phyloP scores from a whole-genome alignment of 2,888 invertebrate genomes.

The Alsophila aescularia region DNA sequence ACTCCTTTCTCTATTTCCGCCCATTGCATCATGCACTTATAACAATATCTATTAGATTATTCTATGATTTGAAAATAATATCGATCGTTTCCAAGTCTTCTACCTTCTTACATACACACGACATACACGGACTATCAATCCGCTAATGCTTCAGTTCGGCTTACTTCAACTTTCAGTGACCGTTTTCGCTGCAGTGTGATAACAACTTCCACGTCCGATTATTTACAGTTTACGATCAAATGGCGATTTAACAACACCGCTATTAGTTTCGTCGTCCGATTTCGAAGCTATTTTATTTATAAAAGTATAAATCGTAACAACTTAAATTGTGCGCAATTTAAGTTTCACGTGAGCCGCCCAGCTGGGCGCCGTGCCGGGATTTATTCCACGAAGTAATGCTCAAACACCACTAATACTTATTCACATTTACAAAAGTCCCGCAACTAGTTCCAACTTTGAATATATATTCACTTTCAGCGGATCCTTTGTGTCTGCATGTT shows the following conservation, averaged over 20 bases:
- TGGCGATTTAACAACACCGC: background rate
- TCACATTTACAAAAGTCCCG: constrained; percentile 28
- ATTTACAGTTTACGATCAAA: background rate
- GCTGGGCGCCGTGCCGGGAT: constrained; percentile 30
- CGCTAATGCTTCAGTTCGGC: background rate
- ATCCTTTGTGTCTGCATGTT: constrained; percentile 25
- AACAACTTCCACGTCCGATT: background rate
- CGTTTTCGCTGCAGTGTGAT: background rate
- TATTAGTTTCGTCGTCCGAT: background rate
- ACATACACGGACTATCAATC: background rate
- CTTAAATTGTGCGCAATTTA: constrained; percentile 30
- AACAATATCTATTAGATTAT: too few relatives aligned
- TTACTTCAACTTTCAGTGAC: background rate
- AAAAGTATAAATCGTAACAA: constrained; percentile 18
- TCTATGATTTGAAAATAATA: too few relatives aligned
- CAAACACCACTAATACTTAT: constrained; percentile 26
- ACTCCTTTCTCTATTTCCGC: too few relatives aligned
- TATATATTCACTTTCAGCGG: constrained; percentile 21
- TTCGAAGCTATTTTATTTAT: constrained; percentile 3
- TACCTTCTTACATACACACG: too few relatives aligned
- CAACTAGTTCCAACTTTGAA: constrained; percentile 24
- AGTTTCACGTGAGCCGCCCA: constrained; percentile 29
- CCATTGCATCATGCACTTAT: too few relatives aligned
- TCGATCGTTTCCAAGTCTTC: too few relatives aligned
- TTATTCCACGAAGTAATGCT: constrained; percentile 29